Evolutionary conservation across 1,140 invertebrate species (phyloP).

Genomic region (Ephestia elutella): DNA sequence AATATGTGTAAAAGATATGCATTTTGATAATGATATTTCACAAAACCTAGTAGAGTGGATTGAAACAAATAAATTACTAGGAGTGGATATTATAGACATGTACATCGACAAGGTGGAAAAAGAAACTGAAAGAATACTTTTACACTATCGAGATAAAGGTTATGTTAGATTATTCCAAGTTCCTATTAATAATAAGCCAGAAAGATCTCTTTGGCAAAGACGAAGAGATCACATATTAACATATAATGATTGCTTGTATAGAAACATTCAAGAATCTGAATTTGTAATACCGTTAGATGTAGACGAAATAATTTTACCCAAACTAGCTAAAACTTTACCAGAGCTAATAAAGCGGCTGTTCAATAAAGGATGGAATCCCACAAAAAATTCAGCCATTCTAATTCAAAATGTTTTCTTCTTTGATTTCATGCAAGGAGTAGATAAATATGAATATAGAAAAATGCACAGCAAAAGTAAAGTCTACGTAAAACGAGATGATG

Average conservation of each 20-base stretch:
- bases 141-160: slow-evolving; percentile 74
- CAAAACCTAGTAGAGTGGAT: slow-evolving; percentile 80
- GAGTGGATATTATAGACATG: slow-evolving; percentile 78
- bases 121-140: slow-evolving; percentile 72
- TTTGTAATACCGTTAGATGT: slow-evolving; percentile 82
- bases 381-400: slow-evolving; percentile 75
- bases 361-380: slow-evolving; percentile 61
- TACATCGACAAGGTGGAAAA: slow-evolving; percentile 78
- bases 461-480: slow-evolving; percentile 36
- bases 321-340: slow-evolving; percentile 74
- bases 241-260: slow-evolving; percentile 84
- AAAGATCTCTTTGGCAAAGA: slow-evolving; percentile 79
- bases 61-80: slow-evolving; percentile 79
- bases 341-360: slow-evolving; percentile 64
- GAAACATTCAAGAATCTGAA: slow-evolving; percentile 77
- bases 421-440: slow-evolving; percentile 53
- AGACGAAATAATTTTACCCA: slow-evolving; percentile 82
- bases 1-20: slow-evolving; percentile 82
- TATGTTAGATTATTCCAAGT: slow-evolving; percentile 74
- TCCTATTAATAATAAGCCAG: slow-evolving; percentile 67
- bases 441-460: slow-evolving; percentile 35
- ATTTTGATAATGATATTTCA: slow-evolving; percentile 79
- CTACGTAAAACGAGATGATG: slow-evolving; percentile 58
- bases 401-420: slow-evolving; percentile 81
- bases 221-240: slow-evolving; percentile 81